phyloP scores from a whole-genome alignment of 2,113 vertebrate species.

The Athene noctua region DNA sequence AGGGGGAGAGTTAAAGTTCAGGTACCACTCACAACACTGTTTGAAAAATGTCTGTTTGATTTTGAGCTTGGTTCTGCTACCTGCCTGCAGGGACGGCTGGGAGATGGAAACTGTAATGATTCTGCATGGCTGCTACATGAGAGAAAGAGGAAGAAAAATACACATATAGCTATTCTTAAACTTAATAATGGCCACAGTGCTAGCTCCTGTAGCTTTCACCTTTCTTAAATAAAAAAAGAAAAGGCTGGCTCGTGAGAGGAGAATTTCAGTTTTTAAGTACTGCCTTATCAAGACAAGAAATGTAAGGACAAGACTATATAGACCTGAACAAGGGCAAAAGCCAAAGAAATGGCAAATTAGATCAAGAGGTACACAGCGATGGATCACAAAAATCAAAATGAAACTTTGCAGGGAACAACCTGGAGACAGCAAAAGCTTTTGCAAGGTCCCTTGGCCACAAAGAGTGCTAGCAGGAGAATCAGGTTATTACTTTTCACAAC shows the following conservation, averaged over 20 bases:
- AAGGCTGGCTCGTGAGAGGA: not conserved
- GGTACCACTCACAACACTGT: not conserved
- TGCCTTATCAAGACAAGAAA: not conserved
- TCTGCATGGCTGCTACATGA: too few species aligned
- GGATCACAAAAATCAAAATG: not conserved
- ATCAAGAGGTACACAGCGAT: not conserved
- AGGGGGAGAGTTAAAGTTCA: not conserved
- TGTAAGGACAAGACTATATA: not conserved
- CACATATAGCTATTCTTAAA: not conserved
- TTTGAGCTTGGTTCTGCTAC: not conserved
- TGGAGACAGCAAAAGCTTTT: not conserved
- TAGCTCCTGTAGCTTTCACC: not conserved
- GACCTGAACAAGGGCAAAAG: not conserved
- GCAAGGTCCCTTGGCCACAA: not conserved
- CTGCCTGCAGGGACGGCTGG: not conserved
- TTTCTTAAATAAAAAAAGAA: not conserved
- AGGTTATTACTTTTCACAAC: not conserved
- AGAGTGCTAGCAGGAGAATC: not conserved
- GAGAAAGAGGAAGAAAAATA: not conserved
- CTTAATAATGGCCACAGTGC: not conserved
- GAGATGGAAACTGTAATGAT: too few species aligned
- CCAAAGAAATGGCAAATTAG: not conserved
- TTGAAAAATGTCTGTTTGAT: not conserved
- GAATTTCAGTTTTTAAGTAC: not conserved
- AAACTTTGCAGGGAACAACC: not conserved